Conservation (phyloP, 1,140 invertebrate genomes). For the Asbolus verrucosus region DNA sequence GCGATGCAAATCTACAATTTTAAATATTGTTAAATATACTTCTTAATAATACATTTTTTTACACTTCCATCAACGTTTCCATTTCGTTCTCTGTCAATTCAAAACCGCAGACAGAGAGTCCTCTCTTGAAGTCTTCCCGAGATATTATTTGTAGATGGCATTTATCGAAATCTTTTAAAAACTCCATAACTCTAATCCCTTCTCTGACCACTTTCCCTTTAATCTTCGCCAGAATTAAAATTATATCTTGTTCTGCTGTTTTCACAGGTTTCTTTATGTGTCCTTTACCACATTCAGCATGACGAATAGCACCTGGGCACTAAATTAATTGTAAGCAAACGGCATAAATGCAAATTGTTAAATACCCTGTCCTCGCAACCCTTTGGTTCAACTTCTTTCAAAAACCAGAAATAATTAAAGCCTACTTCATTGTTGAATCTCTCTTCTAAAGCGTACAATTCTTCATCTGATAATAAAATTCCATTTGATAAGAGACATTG, state of each 20-base stretch:
- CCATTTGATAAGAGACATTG: conserved; percentile 74
- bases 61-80: conserved; percentile 73
- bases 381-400: conserved; percentile 70
- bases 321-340: background rate
- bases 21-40: background rate
- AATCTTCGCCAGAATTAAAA: conserved; percentile 76
- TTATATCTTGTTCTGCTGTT: conserved; percentile 71
- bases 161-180: conserved; percentile 72
- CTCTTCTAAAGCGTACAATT: conserved; percentile 74
- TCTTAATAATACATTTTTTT: conserved; percentile 47
- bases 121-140: conserved; percentile 74
- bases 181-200: conserved; percentile 73
- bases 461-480: conserved; percentile 72
- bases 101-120: conserved; percentile 71
- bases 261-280: conserved; percentile 47
- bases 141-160: conserved; percentile 72
- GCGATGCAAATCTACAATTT: conserved; percentile 70
- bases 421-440: conserved; percentile 77
- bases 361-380: conserved; percentile 61
- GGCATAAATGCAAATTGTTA: background rate
- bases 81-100: conserved; percentile 72
- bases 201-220: conserved; percentile 78
- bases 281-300: background rate
- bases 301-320: conserved; percentile 16
- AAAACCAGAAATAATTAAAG: conserved; percentile 76